Conservation (phyloP, 2,113 vertebrate genomes). For the Phrynosoma blainvillii region DNA sequence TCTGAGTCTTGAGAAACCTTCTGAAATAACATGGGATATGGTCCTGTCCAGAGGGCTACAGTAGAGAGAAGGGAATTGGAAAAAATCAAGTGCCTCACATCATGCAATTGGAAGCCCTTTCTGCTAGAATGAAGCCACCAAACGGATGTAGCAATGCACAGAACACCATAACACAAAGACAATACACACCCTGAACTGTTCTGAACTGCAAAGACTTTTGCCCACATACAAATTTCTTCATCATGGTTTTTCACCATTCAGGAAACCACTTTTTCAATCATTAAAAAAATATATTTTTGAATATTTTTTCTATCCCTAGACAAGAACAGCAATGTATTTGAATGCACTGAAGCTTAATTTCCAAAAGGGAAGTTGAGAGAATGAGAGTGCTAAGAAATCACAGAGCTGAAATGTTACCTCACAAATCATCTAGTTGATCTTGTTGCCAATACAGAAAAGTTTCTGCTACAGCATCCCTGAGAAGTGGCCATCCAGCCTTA, state of each 20-base stretch:
- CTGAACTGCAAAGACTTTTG: too few species aligned
- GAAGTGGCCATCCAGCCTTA: background rate
- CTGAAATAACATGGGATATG: background rate
- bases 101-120: background rate
- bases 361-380: background rate
- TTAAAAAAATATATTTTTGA: too few species aligned
- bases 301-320: too few species aligned
- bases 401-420: background rate
- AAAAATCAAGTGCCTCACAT: background rate
- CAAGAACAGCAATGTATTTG: background rate
- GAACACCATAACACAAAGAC: background rate
- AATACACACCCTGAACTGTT: background rate
- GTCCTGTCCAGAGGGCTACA: too few species aligned
- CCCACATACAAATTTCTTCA: too few species aligned
- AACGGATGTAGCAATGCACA: background rate
- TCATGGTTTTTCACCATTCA: too few species aligned
- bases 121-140: background rate
- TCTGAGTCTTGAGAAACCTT: background rate
- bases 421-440: background rate
- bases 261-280: too few species aligned
- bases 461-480: background rate
- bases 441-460: background rate
- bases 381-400: background rate
- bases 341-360: background rate
- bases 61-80: background rate